These are phyloP conservation scores for Epinotia nisella DNA, from an alignment of 2,888 invertebrate species.

Conservation along the genomic window DNA sequence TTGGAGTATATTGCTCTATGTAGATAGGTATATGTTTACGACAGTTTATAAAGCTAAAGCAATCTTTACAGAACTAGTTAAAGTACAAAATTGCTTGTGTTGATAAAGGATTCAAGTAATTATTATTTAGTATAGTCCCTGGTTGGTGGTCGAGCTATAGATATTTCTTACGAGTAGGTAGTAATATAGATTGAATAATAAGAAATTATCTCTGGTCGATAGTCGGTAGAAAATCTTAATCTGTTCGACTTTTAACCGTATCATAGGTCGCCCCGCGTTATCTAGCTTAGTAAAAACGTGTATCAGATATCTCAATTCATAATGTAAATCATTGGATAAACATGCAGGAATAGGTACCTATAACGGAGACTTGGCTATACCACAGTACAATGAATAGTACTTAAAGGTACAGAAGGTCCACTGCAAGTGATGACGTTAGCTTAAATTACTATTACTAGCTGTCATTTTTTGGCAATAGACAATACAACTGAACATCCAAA, in stretches of 20 bases:
- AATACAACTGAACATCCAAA: too few relatives aligned
- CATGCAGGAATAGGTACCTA: not conserved
- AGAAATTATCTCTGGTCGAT: not conserved
- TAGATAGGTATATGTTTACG: not conserved
- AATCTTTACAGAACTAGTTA: not conserved
- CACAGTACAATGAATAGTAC: too few relatives aligned
- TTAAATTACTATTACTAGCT: too few relatives aligned
- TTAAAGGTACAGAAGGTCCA: too few relatives aligned
- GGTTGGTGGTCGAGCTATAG: not conserved
- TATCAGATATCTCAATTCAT: not conserved
- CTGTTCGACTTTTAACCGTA: conserved; percentile 5
- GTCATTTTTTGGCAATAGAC: too few relatives aligned
- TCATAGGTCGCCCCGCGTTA: conserved; percentile 20
- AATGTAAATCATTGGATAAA: not conserved
- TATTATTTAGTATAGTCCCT: not conserved
- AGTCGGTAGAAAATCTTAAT: conserved; percentile 20
- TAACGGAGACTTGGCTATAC: not conserved
- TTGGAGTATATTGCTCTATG: not conserved
- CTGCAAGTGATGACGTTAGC: too few relatives aligned
- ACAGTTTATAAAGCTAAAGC: not conserved
- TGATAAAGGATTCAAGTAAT: too few relatives aligned
- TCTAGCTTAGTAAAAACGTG: conserved; percentile 11
- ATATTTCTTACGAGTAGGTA: not conserved
- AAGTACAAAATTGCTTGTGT: not conserved
- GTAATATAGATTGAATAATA: not conserved